Evolutionary conservation across 2,888 invertebrate species (phyloP).

Genomic region (Clanis bilineata): DNA sequence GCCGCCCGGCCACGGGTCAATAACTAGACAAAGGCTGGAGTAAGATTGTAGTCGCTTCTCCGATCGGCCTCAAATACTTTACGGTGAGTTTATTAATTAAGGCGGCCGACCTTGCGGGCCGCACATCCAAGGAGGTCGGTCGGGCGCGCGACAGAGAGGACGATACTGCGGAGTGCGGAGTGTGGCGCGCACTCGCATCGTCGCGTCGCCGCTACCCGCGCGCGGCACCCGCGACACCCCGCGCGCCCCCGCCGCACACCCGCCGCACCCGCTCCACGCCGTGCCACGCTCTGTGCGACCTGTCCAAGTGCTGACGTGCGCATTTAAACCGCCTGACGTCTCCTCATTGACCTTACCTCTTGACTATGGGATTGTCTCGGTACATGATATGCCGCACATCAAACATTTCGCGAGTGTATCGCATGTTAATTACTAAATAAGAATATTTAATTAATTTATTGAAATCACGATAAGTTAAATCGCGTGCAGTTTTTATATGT

Average conservation of each 20-base stretch:
- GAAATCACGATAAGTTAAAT: conserved; percentile 16
- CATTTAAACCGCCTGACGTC: conserved; percentile 65
- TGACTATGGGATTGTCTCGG: conserved; percentile 65
- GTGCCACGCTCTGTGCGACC: conserved; percentile 42
- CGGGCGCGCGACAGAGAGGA: conserved; percentile 59
- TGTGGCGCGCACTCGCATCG: conserved; percentile 13
- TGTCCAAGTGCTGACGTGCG: conserved; percentile 49
- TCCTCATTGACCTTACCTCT: conserved; percentile 80
- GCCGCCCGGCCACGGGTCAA: conserved; percentile 64
- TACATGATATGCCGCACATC: too few relatives aligned
- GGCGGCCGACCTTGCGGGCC: conserved; percentile 80
- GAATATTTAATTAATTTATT: neutral
- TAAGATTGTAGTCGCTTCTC: conserved; percentile 76
- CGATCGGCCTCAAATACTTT: conserved; percentile 81
- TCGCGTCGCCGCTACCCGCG: conserved; percentile 33
- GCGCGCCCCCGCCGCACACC: neutral
- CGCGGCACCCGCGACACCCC: conserved; percentile 21
- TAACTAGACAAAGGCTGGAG: conserved; percentile 78
- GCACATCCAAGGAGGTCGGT: conserved; percentile 80
- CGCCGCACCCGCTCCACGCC: conserved; percentile 24
- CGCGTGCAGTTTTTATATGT: conserved; percentile 29
- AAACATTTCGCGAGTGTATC: conserved; percentile 28
- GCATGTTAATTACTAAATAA: neutral
- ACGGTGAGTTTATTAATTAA: conserved; percentile 82
- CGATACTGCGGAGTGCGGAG: too few relatives aligned